Conservation (phyloP, 92 coral and sea anemone species). For the Scolanthus callimorphus region DNA sequence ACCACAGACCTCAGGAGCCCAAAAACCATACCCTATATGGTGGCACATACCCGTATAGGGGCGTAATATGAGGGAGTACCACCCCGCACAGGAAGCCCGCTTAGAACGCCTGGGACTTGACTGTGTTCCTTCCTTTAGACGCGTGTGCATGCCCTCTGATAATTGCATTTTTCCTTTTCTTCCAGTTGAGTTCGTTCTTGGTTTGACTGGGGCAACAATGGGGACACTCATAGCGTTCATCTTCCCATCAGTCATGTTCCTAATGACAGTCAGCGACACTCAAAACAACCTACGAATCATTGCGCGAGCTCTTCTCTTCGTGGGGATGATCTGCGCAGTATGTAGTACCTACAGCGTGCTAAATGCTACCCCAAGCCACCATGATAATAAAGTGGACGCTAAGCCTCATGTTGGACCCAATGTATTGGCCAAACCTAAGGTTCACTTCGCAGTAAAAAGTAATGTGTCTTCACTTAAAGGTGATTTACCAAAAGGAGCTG, state of each 20-base stretch:
- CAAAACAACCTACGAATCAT: conserved; percentile 39
- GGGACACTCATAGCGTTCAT: conserved; percentile 78
- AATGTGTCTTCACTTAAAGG: conserved; percentile 5
- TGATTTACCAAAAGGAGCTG: conserved; percentile 9
- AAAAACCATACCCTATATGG: too few species aligned
- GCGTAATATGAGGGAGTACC: too few species aligned
- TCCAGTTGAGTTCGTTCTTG: conserved; percentile 93
- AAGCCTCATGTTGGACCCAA: conserved; percentile 47
- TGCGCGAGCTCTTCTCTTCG: conserved; percentile 60
- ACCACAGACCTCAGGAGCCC: too few species aligned
- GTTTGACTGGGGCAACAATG: conserved; percentile 97
- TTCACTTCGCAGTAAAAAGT: background rate
- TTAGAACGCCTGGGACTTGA: too few species aligned
- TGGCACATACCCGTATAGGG: too few species aligned
- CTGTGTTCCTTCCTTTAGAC: too few species aligned
- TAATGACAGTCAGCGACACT: conserved; percentile 65
- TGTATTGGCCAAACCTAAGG: conserved; percentile 38
- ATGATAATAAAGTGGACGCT: conserved; percentile 33
- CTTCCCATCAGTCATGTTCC: conserved; percentile 77
- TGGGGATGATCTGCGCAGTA: conserved; percentile 61
- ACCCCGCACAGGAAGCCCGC: too few species aligned
- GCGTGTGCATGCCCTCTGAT: too few species aligned
- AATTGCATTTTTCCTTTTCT: too few species aligned
- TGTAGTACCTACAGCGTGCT: conserved; percentile 72
- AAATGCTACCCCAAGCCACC: conserved; percentile 21